These are phyloP conservation scores for Strix uralensis DNA, from an alignment of 2,113 vertebrate genomes.

Conservation along the genomic window DNA sequence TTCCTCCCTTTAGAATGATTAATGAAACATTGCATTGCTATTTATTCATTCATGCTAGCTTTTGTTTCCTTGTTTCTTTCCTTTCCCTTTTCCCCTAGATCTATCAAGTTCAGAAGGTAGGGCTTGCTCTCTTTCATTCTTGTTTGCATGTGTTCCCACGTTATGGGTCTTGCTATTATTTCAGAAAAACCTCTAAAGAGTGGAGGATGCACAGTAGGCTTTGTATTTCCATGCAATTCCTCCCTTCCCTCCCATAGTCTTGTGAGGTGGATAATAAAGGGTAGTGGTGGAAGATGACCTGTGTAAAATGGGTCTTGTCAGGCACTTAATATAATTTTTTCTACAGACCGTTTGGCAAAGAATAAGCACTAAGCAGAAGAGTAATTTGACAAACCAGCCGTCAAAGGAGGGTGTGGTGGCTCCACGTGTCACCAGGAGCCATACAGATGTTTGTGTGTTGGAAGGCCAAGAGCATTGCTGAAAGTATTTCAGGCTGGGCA, in stretches of 20 bases:
- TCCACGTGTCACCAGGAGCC: not conserved
- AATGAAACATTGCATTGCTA: not conserved
- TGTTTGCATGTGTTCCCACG: conserved; percentile 34
- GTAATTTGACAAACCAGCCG: not conserved
- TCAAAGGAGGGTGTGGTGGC: not conserved
- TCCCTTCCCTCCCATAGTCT: not conserved
- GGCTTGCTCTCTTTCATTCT: conserved; percentile 26
- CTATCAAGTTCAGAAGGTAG: conserved; percentile 99
- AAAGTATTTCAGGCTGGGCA: not conserved
- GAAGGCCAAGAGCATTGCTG: not conserved
- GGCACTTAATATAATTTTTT: not conserved
- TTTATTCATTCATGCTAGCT: not conserved
- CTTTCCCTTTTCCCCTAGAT: conserved; percentile 77
- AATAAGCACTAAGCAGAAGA: not conserved
- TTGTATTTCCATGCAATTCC: not conserved
- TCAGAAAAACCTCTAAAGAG: not conserved
- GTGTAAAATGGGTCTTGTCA: not conserved
- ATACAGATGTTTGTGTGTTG: fast-evolving
- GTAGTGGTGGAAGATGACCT: not conserved
- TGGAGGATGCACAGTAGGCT: not conserved
- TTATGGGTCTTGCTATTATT: not conserved
- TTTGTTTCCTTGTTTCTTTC: conserved; percentile 53
- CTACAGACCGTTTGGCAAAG: not conserved
- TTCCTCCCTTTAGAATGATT: not conserved
- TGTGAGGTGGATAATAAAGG: not conserved